Base-by-base conservation (phyloP, 2,888 invertebrate species). In the Ischnura elegans region DNA sequence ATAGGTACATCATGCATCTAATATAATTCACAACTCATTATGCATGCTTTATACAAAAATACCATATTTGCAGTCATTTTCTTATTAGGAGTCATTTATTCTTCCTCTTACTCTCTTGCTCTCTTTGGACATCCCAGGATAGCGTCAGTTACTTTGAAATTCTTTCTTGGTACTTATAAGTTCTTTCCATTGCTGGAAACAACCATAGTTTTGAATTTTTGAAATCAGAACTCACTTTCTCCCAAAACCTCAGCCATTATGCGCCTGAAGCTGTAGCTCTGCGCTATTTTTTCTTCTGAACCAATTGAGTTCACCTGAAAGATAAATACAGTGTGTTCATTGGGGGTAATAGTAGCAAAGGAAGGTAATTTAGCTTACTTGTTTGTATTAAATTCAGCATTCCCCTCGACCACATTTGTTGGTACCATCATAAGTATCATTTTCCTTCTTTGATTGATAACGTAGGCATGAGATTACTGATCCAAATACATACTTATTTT, bases 251-350 rank as follows among this genome's bases (percentile, higher is more conserved):
- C 98, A 97, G 98, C 98, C 98, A 98, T 98, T 96, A 99, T 97
- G 96, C 98, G 98, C 96, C 98, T 98, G 97, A 99, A 99, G 95
- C 98, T 98, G 96, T 98, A 98, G 96, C 98, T 98, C 96, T 99
- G 99, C 95, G 98, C 98, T 96, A 99, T 98, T 95, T 97, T 97
- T 95, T 98, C 98, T 95, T 97, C 97, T 95, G 97, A 97, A 45
- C 97, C 97, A 95, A 97, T 96, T 94, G 97, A 97, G 96, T 97
- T 98, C 95, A 97, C 96, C 97, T 97, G 96, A 36, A 96, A 96
- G 42, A 16, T 46, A 93, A 84, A 61, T n/a, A 43, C 51, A n/a
- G n/a, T 51, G 4, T 51, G 51, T 51, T 47, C 5, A 47, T n/a
- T 47, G 47, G 5, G 13, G 8, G 47, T 47, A 47, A 13, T 8